phyloP scores from a whole-genome alignment of 2,888 invertebrate species.

The Argyresthia albistria region DNA sequence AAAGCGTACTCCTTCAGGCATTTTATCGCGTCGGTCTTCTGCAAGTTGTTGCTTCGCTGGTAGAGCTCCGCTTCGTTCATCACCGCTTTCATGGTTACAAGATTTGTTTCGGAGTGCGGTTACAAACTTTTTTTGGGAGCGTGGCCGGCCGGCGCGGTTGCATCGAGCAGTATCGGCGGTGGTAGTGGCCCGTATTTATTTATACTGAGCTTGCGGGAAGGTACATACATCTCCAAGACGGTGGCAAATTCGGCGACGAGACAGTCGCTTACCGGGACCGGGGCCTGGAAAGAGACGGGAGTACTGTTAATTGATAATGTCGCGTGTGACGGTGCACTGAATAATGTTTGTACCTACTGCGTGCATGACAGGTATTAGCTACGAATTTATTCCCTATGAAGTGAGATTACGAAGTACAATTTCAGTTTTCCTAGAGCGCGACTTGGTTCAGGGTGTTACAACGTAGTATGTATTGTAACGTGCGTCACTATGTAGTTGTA shows the following conservation, averaged over 20 bases:
- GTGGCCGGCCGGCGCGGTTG: conserved; percentile 35
- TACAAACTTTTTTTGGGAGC: conserved; percentile 12
- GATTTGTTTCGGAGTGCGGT: conserved; percentile 13
- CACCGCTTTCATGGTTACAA: conserved; percentile 19
- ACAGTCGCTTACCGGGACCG: too few relatives aligned
- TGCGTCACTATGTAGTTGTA: too few relatives aligned
- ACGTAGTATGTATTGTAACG: too few relatives aligned
- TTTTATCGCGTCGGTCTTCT: conserved; percentile 66
- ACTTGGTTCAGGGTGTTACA: too few relatives aligned
- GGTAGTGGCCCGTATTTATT: conserved; percentile 39
- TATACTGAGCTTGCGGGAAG: conserved; percentile 29
- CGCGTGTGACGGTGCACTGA: too few relatives aligned
- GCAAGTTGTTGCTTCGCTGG: conserved; percentile 76
- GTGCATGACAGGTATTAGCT: too few relatives aligned
- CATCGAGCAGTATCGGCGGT: conserved; percentile 39
- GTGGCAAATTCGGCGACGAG: neutral
- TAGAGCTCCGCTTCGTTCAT: conserved; percentile 80
- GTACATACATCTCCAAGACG: neutral
- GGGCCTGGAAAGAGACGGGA: too few relatives aligned
- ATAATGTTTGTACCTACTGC: too few relatives aligned
- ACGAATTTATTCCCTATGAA: too few relatives aligned
- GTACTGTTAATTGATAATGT: too few relatives aligned
- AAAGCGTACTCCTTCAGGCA: conserved; percentile 76
- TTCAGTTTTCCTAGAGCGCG: too few relatives aligned
- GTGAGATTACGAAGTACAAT: too few relatives aligned